These are phyloP conservation scores for Spermophilus dauricus DNA, from an alignment of 2,113 vertebrate species.

Conservation along the genomic window DNA sequence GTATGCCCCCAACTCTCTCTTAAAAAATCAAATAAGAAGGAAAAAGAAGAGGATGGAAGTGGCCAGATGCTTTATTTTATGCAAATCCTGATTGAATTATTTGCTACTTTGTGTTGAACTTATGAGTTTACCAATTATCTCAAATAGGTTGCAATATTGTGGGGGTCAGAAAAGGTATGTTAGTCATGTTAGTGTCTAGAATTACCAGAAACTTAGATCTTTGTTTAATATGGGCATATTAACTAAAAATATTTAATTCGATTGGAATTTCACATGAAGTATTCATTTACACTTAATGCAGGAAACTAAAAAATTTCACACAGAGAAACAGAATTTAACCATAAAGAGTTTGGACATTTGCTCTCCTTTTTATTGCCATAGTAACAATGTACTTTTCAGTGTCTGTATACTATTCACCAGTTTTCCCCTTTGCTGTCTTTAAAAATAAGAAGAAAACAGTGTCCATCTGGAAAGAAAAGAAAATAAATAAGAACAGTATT, in stretches of 20 bases:
- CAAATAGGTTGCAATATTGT: neutral
- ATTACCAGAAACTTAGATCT: neutral
- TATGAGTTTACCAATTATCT: neutral
- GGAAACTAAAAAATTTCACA: neutral
- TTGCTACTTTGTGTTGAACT: neutral
- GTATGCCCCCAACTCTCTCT: neutral
- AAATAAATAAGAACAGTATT: conserved; percentile 55
- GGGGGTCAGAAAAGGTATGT: neutral
- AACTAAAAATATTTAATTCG: conserved; percentile 32
- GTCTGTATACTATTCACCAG: conserved; percentile 67
- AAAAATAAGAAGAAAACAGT: conserved; percentile 70
- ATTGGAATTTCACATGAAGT: neutral
- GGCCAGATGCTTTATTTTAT: neutral
- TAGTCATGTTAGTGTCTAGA: neutral
- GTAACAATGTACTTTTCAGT: conserved; percentile 66
- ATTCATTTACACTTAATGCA: neutral
- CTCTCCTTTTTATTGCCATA: conserved; percentile 77
- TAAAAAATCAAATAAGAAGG: neutral
- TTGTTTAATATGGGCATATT: neutral
- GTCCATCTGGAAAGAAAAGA: conserved; percentile 72
- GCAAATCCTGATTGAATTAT: neutral
- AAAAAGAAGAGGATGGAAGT: neutral
- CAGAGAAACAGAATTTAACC: conserved; percentile 44
- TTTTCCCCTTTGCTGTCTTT: conserved; percentile 68
- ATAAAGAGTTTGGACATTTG: conserved; percentile 48